Conservation (phyloP, 2,888 invertebrate species). For the Agonopterix arenella region DNA sequence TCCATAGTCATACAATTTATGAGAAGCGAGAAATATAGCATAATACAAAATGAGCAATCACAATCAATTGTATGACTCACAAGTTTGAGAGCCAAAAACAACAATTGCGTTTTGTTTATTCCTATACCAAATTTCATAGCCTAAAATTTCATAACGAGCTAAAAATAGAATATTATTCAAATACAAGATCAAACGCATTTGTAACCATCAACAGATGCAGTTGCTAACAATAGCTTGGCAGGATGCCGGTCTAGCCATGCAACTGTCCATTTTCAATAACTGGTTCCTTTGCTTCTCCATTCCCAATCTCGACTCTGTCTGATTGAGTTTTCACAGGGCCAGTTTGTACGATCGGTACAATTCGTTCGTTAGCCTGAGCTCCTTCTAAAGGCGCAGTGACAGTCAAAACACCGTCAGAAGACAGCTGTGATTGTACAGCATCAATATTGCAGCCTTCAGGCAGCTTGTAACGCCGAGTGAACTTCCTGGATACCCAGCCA, state of each 20-base stretch:
- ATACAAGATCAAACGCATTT: no score
- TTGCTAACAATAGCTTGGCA: slow-evolving; percentile 47
- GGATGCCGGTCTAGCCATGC: slow-evolving; percentile 82
- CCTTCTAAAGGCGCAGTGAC: slow-evolving; percentile 72
- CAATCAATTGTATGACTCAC: no score
- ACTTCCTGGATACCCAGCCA: slow-evolving; percentile 81
- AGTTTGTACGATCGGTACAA: slow-evolving; percentile 1
- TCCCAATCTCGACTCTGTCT: background rate
- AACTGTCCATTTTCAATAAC: slow-evolving; percentile 69
- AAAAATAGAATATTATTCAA: no score
- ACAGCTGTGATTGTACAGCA: slow-evolving; percentile 80
- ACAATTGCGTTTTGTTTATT: no score
- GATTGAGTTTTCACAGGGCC: slow-evolving; percentile 5
- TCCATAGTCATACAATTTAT: no score
- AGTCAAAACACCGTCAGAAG: slow-evolving; percentile 82
- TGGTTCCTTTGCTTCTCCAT: background rate
- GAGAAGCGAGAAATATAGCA: no score
- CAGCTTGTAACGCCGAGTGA: slow-evolving; percentile 80
- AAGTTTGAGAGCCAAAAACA: no score
- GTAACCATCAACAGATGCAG: background rate
- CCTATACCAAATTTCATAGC: no score
- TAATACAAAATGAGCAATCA: no score
- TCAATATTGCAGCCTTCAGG: slow-evolving; percentile 79
- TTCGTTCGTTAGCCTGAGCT: background rate
- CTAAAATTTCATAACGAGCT: no score